Conservation (phyloP, 2,888 invertebrate genomes). For the Mycalesis mineus region DNA sequence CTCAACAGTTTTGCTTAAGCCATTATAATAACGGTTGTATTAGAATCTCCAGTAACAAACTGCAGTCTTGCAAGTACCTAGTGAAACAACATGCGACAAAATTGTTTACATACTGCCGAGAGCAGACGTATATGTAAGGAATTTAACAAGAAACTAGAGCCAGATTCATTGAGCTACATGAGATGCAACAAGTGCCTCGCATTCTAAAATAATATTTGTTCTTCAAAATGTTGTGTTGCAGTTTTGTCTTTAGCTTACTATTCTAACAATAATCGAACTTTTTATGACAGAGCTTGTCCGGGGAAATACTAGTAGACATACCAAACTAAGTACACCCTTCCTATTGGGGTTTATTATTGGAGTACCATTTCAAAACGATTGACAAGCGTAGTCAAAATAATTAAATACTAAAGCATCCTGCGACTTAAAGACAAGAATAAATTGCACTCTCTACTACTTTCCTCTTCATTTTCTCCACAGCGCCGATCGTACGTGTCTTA, state of each 20-base stretch:
- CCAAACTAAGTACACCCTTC: too few species aligned
- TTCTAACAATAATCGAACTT: too few species aligned
- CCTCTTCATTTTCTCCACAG: constrained; percentile 14
- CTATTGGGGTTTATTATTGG: too few species aligned
- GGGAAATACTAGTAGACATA: too few species aligned
- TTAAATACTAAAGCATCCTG: too few species aligned
- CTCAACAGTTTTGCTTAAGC: too few species aligned
- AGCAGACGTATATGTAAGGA: constrained; percentile 1
- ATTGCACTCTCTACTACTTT: constrained; percentile 2
- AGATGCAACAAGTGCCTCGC: neutral
- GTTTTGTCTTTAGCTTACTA: too few species aligned
- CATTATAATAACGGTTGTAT: neutral
- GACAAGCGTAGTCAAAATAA: too few species aligned
- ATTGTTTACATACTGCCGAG: constrained; percentile 1
- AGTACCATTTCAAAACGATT: too few species aligned
- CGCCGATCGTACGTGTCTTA: constrained; percentile 26
- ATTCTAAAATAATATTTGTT: neutral
- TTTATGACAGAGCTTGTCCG: too few species aligned
- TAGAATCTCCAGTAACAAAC: neutral
- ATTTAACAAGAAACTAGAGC: neutral
- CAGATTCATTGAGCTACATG: neutral
- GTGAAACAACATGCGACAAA: constrained; percentile 6
- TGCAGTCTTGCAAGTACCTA: neutral
- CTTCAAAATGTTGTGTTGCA: neutral
- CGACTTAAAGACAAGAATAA: constrained; percentile 2